Base-by-base conservation (phyloP, 1,140 invertebrate species). In the Neodiprion fabricii region DNA sequence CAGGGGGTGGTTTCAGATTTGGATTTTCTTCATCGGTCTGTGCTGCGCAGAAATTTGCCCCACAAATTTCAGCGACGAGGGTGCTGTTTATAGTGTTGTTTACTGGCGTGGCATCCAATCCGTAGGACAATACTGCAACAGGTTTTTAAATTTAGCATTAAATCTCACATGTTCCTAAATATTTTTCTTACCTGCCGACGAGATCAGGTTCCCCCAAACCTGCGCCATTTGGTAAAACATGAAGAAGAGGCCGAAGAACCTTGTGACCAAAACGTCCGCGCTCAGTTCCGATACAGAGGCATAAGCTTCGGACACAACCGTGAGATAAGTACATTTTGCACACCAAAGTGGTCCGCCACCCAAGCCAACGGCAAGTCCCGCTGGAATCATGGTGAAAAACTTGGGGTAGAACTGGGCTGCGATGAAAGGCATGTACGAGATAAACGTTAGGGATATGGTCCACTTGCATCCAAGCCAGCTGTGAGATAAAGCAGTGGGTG, bases 171-270 rank as follows among this genome's bases (percentile, higher is more conserved):
- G 47, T 70, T 14, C 68, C 40, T 50, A 5, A 9, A 21, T 48
- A 70, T 40, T 5, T 70, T 28, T 9, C 87, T 89, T 86, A 93
- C 93, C 92, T 79, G 93, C 90, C 2, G 96, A 98, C 49, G 96
- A 97, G 67, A 98, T 95, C 0, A 98, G 89, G 85, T 98, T 98
- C 0, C 97, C 97, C 95, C 95, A 95, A 28, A 97, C 94, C 85
- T 96, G 95, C 0, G 96, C 94, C 89, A 95, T 94, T 87, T 98
- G 97, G 82, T 97, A 98, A 81, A 97, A 93, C 92, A 97, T 95
- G 89, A 97, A 97, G 88, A 98, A 98, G 2, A 97, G 89, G 0
- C 96, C 96, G 83, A 97, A 97, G 86, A 97, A 97, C 77, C 94
- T 88, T 4, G 95, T 94, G 47, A 97, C 93, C 40, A 96, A 88